Evolutionary conservation across 2,797 vertebrate species (phyloP), one percentile per base, ranked within the genome.

Genomic region (Girardinus metallicus): DNA sequence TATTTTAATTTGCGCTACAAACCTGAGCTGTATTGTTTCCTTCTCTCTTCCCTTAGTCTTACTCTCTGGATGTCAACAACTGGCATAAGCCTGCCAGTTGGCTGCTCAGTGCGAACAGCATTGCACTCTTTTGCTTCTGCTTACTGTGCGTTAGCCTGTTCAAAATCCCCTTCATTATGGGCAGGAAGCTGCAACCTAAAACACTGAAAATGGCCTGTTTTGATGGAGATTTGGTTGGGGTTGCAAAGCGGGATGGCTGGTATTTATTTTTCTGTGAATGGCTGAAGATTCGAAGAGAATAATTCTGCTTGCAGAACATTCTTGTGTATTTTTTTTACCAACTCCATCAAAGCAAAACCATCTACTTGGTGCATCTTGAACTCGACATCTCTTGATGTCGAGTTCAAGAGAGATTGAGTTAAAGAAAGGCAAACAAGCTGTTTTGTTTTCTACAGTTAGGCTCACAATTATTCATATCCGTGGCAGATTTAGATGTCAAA

Each of bases 71-170:
- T 66, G 57, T 73, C 46, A 74, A 64, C 72, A 41, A 29, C 60
- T 75, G 60, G 73, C 18, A 44, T 18, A 68, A 74, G 72, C 57
- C 71, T 53, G 47, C 60, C 39, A 80, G 11, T 74, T 79, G 70
- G 55, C 68, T 62, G n/a, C 55, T 46, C n/a, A 68, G 51, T 46
- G 71, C 47, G 5, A 44, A 66, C 66, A 78, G 49, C 36, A 13
- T 66, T 77, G 16, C 7, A 74, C 73, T 55, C 64, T 31, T 46
- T 36, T 64, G 53, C 55, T 49, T 75, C 47, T 74, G 16, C 60
- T 68, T 53, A 13, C 72, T 74, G 57, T 41, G 60, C 21, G 3
- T 66, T 53, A 43, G 62, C n/a, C 18, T 55, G 64, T 44, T 79
- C 39, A 44, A 74, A 75, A 68, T 68, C 60, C 57, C 39, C 29